Base-by-base conservation (phyloP, 23 tunicate species). In the Botrylloides violaceus region DNA sequence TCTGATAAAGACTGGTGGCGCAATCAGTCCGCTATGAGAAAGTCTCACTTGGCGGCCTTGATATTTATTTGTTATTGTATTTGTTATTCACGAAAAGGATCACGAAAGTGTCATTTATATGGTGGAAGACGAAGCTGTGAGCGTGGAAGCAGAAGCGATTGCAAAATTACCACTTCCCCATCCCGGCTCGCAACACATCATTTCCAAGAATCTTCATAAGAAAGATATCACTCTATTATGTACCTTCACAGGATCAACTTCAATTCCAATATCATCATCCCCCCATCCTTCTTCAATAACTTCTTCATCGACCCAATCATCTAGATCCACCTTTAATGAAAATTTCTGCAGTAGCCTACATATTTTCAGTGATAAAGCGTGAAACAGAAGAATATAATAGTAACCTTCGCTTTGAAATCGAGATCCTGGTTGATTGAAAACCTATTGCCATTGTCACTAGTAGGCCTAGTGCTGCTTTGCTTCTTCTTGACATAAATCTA, bases 221-320 rank as follows among this genome's bases (percentile, higher is more conserved):
- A n/a, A n/a, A n/a, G n/a, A n/a, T n/a, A n/a, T n/a, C n/a, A n/a
- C n/a, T n/a, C n/a, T n/a, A n/a, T n/a, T n/a, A 43, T 7, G 15
- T 28, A 68, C 74, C 30, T 68, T 35, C 19, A 24, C 57, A 21
- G 58, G 22, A 68, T 68, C 74, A 37, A 68, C 37, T 32, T 68
- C 74, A 1, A 35, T 56, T 19, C 36, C 56, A 12, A 37, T 43
- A 6, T 43, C 74, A 36, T 68, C 74, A 1, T 39, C 74, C 19
- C 32, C 58, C 74, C 74, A 68, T 37, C 74, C 74, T 7, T 4
- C 58, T 0, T 43, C 74, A 0, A 27, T 37, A 0, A 35, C 74
- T 0, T 36, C 74, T 38, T 68, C 58, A 43, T 68, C 74, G 36
- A 35, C 29, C 74, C 74, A 68, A 20, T 39, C 74, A 38, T 68